Evolutionary conservation across 1,140 invertebrate genomes (phyloP), one percentile per base, ranked within the genome.

Genomic region (Meteorus sp.): DNA sequence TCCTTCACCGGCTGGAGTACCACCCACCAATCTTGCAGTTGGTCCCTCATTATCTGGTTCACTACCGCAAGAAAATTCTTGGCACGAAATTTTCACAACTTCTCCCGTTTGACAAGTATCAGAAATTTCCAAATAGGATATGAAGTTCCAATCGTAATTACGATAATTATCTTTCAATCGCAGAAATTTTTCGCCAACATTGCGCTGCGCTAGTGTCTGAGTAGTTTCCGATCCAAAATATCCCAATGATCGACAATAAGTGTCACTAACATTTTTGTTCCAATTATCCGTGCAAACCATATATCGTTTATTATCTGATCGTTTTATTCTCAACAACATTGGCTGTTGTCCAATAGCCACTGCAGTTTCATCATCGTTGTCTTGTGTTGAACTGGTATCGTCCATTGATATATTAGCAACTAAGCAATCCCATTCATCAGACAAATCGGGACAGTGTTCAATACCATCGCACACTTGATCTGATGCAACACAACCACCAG

Each of bases 351-450:
- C 33, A 57, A 13, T 25, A 51, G 59, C 2, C 29, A 56, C 11
- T 20, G 13, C n/a, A n/a, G n/a, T n/a, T n/a, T n/a, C n/a, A n/a
- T n/a, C n/a, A 13, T 17, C 53, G 6, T 22, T 57, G 3, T 33
- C 48, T 5, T 48, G 56, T 25, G 31, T 56, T 20, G 11, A 20
- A 44, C 53, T 11, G 19, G 65, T 68, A 47, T 23, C 60, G 51
- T 68, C 59, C 22, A 43, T 19, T 20, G 67, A 67, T 37, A 59
- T 27, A 50, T 77, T 75, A 22, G 50, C 48, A 2, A 63, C 51
- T 6, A 84, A 64, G 61, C 86, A 87, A 48, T 81, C 70, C 81
- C 85, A 86, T 75, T 88, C 87, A 63, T 88, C 87, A 1, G 85
- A 87, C 33, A 73, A 74, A 67, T 88, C 86, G 1, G 83, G 79